phyloP scores from a whole-genome alignment of 2,113 vertebrate genomes.

The Scytalopus superciliaris region DNA sequence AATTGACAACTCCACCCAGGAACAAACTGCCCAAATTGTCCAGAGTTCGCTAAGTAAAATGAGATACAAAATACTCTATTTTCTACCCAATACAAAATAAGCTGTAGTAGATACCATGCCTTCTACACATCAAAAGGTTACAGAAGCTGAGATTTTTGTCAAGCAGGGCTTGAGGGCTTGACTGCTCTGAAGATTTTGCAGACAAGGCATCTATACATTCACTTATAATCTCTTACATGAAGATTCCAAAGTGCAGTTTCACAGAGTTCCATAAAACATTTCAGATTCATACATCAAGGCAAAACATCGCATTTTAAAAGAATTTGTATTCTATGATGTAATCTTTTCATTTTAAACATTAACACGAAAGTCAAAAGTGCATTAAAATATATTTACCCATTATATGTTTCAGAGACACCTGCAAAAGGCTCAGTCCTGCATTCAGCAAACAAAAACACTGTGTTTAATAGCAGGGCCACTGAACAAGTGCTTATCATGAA shows the following conservation, averaged over 20 bases:
- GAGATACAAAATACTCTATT: not conserved
- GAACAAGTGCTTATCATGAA: slow-evolving; percentile 65
- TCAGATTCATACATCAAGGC: not conserved
- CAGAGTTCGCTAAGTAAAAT: not conserved
- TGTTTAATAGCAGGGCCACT: slow-evolving; percentile 63
- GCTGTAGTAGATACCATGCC: not conserved
- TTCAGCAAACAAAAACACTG: slow-evolving; percentile 73
- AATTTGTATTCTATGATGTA: not conserved
- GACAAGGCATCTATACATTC: not conserved
- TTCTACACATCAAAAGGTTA: not conserved
- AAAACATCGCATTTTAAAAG: not conserved
- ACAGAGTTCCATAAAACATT: not conserved
- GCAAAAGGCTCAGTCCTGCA: slow-evolving; percentile 80
- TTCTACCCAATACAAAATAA: not conserved
- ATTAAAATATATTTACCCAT: slow-evolving; percentile 76
- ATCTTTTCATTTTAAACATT: not conserved
- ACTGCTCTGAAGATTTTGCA: not conserved
- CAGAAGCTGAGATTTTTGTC: not conserved
- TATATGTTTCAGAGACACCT: slow-evolving; percentile 78
- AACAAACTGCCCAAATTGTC: not conserved
- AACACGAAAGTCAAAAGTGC: not conserved
- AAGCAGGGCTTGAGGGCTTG: not conserved
- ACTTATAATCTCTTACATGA: not conserved
- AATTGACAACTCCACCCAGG: not conserved
- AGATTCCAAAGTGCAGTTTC: not conserved